A percentile compares a stretch with the other conserved stretches of the same genome.
Evolutionary conservation across 2,888 invertebrate species (phyloP).

Genomic region (Therioaphis trifolii): DNA sequence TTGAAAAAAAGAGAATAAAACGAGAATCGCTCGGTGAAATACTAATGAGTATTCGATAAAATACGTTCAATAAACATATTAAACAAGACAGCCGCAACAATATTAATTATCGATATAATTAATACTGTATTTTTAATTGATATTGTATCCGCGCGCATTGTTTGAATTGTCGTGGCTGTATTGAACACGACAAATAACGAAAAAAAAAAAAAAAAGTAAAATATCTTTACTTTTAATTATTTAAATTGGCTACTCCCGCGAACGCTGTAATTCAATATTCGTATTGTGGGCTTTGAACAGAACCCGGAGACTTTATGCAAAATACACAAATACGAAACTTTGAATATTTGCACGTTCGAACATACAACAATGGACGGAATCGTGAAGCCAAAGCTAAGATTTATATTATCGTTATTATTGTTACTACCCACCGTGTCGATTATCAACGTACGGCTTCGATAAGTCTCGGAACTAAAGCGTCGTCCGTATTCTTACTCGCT

Average conservation of each 20-base stretch:
- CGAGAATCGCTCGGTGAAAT: neutral
- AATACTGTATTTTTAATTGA: neutral
- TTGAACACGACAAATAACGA: neutral
- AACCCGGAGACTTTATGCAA: neutral
- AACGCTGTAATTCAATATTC: neutral
- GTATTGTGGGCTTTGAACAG: neutral
- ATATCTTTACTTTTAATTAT: constrained; percentile 2
- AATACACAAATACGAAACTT: constrained; percentile 7
- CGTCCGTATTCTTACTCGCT: neutral
- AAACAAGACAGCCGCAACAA: neutral
- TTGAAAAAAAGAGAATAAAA: neutral
- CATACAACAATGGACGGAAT: neutral
- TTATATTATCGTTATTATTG: neutral
- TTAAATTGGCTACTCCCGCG: constrained; percentile 1
- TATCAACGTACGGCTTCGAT: neutral
- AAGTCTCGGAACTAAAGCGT: neutral
- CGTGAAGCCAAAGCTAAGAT: neutral
- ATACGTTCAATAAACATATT: neutral
- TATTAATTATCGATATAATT: neutral
- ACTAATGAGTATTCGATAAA: neutral
- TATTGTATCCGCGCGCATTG: neutral
- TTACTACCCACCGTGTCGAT: no score
- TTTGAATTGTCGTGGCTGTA: neutral
- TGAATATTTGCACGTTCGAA: neutral
- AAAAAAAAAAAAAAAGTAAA: constrained; percentile 2